Percentiles rank a stretch among this genome's conserved stretches.
Evolutionary conservation across 1,140 invertebrate genomes (phyloP).

Genomic region (Telenomus remus): DNA sequence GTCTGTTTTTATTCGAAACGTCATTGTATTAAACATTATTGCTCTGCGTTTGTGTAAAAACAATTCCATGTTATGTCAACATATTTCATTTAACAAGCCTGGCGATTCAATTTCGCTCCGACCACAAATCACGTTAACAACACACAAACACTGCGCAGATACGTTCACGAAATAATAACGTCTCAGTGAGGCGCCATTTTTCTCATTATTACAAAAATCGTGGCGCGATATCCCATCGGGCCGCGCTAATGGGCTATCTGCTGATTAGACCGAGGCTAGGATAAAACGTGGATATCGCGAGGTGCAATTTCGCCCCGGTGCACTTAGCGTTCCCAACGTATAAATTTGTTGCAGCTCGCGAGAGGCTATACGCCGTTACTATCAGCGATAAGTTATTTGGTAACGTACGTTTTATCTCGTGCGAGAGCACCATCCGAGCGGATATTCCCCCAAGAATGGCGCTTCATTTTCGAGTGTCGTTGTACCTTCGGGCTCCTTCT

Average conservation of each 20-base stretch:
- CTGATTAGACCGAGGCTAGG: constrained; percentile 26
- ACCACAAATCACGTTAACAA: constrained; percentile 3
- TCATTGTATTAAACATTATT: no score
- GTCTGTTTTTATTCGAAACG: no score
- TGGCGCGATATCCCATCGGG: constrained; percentile 11
- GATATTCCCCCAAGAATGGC: constrained; percentile 28
- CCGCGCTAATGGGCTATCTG: constrained; percentile 29
- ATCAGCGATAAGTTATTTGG: constrained; percentile 65
- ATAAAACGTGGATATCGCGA: constrained; percentile 31
- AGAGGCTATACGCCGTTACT: constrained; percentile 44
- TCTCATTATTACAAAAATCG: constrained; percentile 33
- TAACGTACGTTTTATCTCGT: constrained; percentile 57
- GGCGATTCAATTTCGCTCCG: not conserved
- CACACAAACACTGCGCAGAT: not conserved
- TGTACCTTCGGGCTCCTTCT: not conserved
- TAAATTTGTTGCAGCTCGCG: constrained; percentile 41
- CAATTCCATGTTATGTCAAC: no score
- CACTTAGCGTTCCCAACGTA: constrained; percentile 24
- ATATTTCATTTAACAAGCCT: no score
- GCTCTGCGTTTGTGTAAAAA: no score
- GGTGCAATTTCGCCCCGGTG: constrained; percentile 25
- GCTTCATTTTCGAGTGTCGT: constrained; percentile 21
- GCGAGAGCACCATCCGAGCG: constrained; percentile 31
- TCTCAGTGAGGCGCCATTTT: constrained; percentile 1
- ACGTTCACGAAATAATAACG: constrained; percentile 8